Base-by-base conservation (phyloP, 2,888 invertebrate genomes). In the Lepetodrilus schrolli region DNA sequence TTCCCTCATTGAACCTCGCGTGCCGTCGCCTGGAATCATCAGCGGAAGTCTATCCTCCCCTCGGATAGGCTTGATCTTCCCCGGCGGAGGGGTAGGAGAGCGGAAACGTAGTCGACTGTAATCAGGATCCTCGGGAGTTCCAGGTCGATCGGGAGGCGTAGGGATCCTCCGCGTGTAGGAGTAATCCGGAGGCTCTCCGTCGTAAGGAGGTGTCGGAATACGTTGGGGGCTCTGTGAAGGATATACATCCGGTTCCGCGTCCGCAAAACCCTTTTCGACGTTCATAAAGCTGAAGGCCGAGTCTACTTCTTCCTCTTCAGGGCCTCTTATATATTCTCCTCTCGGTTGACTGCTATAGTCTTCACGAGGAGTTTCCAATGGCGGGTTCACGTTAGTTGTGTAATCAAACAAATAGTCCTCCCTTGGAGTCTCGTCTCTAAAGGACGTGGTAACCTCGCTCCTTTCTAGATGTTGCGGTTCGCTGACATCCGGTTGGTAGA, bases 61-160 rank as follows among this genome's bases (percentile, higher is more conserved):
- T 4, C 34, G 65, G n/a, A n/a, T n/a, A n/a, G n/a, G n/a, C 0
- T 51, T 50, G 7, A 47, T 47, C 7, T 70, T 70, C 34, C 72
- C 77, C 0, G 74, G 75, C 3, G 74, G 74, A 2, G 77, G 77
- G 20, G 75, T 75, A 0, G 74, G 74, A 2, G 77, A 23, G 7
- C 72, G 34, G 26, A 47, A 30, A 26, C 30, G 37, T 49, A 49
- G 8, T 7, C 49, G 13, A 48, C 49, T 13, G 49, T 48, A 20
- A 43, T 10, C 36, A 34, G 43, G 21, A 34, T 58, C 58, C 2
- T 58, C 26, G 50, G 37, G 2, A 26, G 43, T 36, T 51, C 50
- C 4, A 70, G 73, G 0, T 74, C 74, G 10, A 58, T 30, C 43
- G 72, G 48, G 4, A 51, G 65, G n/a, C 49, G 73, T 38, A 43